Conservation (phyloP, 2,888 invertebrate genomes). For the Zygothrica quintamaculata region DNA sequence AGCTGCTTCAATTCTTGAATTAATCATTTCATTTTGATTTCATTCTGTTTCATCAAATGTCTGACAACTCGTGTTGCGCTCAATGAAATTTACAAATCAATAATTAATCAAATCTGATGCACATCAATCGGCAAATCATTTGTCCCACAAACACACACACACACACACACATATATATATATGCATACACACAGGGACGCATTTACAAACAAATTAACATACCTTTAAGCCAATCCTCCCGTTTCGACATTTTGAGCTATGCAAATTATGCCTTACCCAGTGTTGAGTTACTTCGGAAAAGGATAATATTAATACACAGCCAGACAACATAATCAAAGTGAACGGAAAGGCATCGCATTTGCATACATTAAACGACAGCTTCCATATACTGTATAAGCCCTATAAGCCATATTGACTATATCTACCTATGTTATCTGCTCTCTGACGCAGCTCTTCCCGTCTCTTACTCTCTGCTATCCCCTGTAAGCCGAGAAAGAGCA, state of each 20-base stretch:
- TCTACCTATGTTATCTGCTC: conserved; percentile 4
- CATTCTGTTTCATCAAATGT: conserved; percentile 1
- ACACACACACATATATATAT: conserved; percentile 11
- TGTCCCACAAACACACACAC: conserved; percentile 38
- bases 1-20: conserved; percentile 18
- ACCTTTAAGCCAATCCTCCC: conserved; percentile 31
- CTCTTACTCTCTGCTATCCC: not conserved
- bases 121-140: conserved; percentile 59
- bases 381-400: conserved; percentile 1
- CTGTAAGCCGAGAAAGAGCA: too few relatives aligned
- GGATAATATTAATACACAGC: conserved; percentile 68
- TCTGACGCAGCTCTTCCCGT: too few relatives aligned
- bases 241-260: conserved; percentile 43
- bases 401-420: not conserved
- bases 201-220: conserved; percentile 10
- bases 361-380: conserved; percentile 67
- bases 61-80: conserved; percentile 31
- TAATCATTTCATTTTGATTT: conserved; percentile 45
- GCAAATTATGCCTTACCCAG: conserved; percentile 41
- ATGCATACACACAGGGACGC: not conserved
- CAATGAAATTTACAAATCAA: conserved; percentile 69
- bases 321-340: conserved; percentile 70
- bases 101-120: conserved; percentile 69
- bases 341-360: conserved; percentile 64
- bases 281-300: conserved; percentile 54